Percentiles rank a stretch among this genome's conserved stretches.
Conservation (phyloP, 2,888 invertebrate species). For the Onchidella celtica region DNA sequence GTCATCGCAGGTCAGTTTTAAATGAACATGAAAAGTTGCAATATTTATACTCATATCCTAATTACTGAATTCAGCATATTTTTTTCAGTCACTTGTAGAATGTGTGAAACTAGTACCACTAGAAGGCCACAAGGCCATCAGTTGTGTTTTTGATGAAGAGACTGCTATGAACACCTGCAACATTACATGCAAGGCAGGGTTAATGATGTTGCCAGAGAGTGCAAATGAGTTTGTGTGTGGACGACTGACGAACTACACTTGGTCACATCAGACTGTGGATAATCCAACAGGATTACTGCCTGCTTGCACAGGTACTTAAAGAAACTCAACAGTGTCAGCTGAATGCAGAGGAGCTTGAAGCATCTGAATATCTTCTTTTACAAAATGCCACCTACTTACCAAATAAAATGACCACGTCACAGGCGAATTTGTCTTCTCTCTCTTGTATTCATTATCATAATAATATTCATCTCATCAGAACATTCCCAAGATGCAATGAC, state of each 20-base stretch:
- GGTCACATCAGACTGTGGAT: conserved; percentile 8
- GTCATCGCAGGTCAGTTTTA: too few species aligned
- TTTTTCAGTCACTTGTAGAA: not conserved
- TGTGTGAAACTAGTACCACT: not conserved
- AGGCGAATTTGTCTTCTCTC: too few species aligned
- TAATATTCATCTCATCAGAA: too few species aligned
- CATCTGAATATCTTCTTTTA: too few species aligned
- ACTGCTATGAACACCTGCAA: not conserved
- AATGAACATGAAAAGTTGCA: too few species aligned
- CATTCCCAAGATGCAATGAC: too few species aligned
- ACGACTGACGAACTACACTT: not conserved
- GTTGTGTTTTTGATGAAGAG: not conserved
- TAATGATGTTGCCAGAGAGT: not conserved
- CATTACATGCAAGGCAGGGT: not conserved
- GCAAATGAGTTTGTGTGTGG: conserved; percentile 3
- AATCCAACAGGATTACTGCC: conserved; percentile 18
- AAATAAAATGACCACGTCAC: too few species aligned
- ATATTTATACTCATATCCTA: too few species aligned
- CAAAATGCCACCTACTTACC: too few species aligned
- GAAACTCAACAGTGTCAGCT: too few species aligned
- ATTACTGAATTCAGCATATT: not conserved
- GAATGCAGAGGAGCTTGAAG: too few species aligned
- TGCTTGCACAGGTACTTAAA: not conserved
- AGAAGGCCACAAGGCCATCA: not conserved
- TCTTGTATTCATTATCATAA: too few species aligned